Base-by-base conservation (phyloP, 1,140 invertebrate genomes). In the Caerostris darwini region DNA sequence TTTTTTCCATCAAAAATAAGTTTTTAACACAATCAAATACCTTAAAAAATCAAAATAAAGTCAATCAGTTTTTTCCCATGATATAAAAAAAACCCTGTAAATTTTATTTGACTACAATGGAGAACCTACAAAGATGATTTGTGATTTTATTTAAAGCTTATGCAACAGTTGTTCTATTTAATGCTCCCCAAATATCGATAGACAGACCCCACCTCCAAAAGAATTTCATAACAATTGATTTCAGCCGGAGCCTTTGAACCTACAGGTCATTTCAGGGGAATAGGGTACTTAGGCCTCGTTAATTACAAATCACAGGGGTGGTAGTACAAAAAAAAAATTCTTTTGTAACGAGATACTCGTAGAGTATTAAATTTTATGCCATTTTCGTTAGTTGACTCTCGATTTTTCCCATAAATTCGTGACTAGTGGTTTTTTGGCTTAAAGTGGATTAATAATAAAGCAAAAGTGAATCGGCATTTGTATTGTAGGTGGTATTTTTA, bases 171-270 rank as follows among this genome's bases (percentile, higher is more conserved):
- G 12, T 19, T 0, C 14, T 12, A 12, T 81, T 81, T 81, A 34
- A 5, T 81, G 19, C 19, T 54, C 10, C 50, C 7, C 8, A 17
- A 58, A 34, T 58, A 85, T 85, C 19, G 56, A 85, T 58, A 17
- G 17, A 57, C n/a, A 12, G 7, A 50, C 53, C 88, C 64, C 88
- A 54, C 53, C 67, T 19, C 88, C 69, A 58, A 90, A 77, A 67
- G 10, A 71, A 64, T 90, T 92, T 85, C 67, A 85, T 67, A 92
- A 71, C 92, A 87, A 93, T 87, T 93, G 83, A 86, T 93, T 64
- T 19, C 14, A 59, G 56, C n/a, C 90, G 64, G 92, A 59, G 91
- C n/a, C 83, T 93, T 93, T 93, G 92, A 93, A 93, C 92, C 19
- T 17, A 50, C n/a, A 56, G 92, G 83, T 87, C 92, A 87, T 10